Base-by-base conservation (phyloP, 1,140 invertebrate species). In the Mylabris phalerata region DNA sequence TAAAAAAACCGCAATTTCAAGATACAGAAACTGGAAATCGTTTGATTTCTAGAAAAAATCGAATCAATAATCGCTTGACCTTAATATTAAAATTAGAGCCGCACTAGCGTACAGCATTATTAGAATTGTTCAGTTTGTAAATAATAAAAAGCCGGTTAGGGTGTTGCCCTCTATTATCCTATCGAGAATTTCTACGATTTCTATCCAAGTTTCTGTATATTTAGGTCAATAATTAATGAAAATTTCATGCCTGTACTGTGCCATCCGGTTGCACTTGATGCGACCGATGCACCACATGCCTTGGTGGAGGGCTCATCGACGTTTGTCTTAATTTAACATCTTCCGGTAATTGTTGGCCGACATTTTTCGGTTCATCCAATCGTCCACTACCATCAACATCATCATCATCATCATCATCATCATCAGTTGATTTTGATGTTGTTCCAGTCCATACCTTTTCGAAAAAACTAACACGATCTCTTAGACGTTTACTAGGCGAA, bases 391-490 rank as follows among this genome's bases (percentile, higher is more conserved):
- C 26, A 75, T 74, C 32, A 32, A 1, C 7, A 32, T 32, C 7
- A 32, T 74, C 32, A 32, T 2, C 7, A 32, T 32, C 7, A 32
- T 32, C 7, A 7, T 1, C 32, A 32, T 32, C 7, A 32, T 32
- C 9, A 72, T 69, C 27, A 70, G 41, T 1, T 69, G 44, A 69
- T 70, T 10, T 57, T 44, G 32, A 71, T 67, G 56, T 77, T 77
- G 40, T 42, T 5, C 82, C 80, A 24, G 80, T 79, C 84, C 86
- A 89, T 19, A 89, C 79, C 73, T 86, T 84, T 65, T 91, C 88
- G 72, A 86, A 90, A 71, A 88, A 88, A 50, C 77, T 83, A 54
- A 90, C 87, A 66, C 83, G 80, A 62, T 89, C 84, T 43, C 80
- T 77, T 9, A 89, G 77, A 43, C 82, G 75, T 67, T 73, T 73